A percentile compares a stretch with the other conserved stretches of the same genome.
phyloP scores from a whole-genome alignment of 2,113 vertebrate genomes.

The Prionailurus viverrinus region DNA sequence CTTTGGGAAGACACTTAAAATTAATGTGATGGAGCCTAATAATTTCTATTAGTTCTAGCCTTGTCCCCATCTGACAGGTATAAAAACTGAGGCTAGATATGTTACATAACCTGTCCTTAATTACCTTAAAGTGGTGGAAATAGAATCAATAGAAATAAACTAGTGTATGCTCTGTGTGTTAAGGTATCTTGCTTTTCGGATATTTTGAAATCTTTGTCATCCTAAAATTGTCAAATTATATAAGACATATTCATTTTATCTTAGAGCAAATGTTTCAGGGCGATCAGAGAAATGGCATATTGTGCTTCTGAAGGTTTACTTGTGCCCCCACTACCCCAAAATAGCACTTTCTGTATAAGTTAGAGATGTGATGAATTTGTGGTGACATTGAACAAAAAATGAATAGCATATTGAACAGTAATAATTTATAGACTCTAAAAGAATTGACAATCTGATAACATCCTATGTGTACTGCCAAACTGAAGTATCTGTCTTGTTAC shows the following conservation, averaged over 20 bases:
- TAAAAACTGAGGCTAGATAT: not conserved
- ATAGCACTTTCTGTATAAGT: not conserved
- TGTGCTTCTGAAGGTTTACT: not conserved
- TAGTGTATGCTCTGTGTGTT: not conserved
- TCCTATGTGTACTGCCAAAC: not conserved
- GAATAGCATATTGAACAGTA: not conserved
- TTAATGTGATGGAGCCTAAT: not conserved
- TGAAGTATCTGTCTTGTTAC: not conserved
- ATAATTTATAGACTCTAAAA: not conserved
- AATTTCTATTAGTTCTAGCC: not conserved
- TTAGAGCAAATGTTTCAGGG: not conserved
- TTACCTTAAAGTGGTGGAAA: not conserved
- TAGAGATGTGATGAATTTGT: not conserved
- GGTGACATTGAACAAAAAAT: conserved; percentile 1
- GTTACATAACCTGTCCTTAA: not conserved
- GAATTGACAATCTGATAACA: not conserved
- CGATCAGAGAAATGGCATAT: not conserved
- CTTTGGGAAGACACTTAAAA: conserved; percentile 23
- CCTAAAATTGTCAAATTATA: not conserved
- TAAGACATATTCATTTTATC: not conserved
- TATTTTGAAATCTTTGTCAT: not conserved
- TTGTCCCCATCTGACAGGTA: not conserved
- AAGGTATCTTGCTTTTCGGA: not conserved
- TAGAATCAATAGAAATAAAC: not conserved
- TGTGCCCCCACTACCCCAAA: not conserved